Evolutionary conservation across 2,113 vertebrate species (phyloP).

Genomic region (Trematocara macrostoma): DNA sequence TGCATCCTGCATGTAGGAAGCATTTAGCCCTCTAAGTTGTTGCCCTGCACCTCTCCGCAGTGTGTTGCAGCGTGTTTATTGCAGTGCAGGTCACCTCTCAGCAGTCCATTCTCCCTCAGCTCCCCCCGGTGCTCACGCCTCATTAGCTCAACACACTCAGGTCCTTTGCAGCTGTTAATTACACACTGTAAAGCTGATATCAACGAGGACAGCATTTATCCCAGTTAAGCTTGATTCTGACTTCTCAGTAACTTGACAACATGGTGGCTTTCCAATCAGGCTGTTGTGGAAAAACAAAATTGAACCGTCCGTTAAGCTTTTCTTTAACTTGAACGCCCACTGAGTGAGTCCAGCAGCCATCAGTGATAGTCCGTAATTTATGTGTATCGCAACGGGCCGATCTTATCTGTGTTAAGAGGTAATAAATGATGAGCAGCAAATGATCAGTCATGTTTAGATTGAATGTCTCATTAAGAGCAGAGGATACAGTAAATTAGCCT

Average conservation of each 20-base stretch:
- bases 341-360: not conserved
- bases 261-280: not conserved
- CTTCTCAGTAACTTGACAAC: conserved; percentile 16
- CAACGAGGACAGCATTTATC: conserved; percentile 48
- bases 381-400: not conserved
- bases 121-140: conserved; percentile 49
- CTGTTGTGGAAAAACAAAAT: not conserved
- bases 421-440: conserved; percentile 8
- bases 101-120: conserved; percentile 30
- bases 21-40: not conserved
- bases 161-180: conserved; percentile 65
- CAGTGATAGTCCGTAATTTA: not conserved
- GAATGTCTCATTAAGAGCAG: conserved; percentile 38
- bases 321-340: not conserved
- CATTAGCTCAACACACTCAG: conserved; percentile 63
- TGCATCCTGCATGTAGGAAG: not conserved
- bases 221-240: conserved; percentile 34
- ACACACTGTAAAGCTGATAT: conserved; percentile 57
- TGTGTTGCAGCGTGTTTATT: conserved; percentile 33
- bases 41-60: conserved; percentile 1
- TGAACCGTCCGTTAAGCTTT: not conserved
- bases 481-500: conserved; percentile 37
- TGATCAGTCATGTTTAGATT: conserved; percentile 39
- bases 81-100: conserved; percentile 54
- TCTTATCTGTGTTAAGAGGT: not conserved